A percentile compares a stretch with the other conserved stretches of the same genome.
Conservation (phyloP, 2,113 vertebrate genomes). For the Sebastes schlegelii region DNA sequence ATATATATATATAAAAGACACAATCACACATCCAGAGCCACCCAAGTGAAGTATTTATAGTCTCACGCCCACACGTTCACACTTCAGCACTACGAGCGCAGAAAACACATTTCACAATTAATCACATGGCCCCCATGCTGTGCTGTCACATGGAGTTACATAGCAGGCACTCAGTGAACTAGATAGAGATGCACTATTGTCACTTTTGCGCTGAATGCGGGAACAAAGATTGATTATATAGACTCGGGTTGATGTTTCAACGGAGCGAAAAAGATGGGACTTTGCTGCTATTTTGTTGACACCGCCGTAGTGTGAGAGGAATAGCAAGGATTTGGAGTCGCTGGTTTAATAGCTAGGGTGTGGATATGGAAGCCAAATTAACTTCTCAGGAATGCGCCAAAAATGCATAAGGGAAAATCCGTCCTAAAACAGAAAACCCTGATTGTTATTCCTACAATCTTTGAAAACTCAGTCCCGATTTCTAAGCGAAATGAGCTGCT, state of each 20-base stretch:
- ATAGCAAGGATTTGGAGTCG: slow-evolving; percentile 42
- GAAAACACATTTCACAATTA: slow-evolving; percentile 75
- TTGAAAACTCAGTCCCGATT: slow-evolving; percentile 28
- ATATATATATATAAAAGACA: slow-evolving; percentile 17
- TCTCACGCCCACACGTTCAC: slow-evolving; percentile 72
- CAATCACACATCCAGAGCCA: slow-evolving; percentile 65
- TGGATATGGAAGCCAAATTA: slow-evolving; percentile 62
- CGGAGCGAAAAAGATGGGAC: slow-evolving; percentile 5
- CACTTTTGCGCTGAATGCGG: slow-evolving; percentile 39
- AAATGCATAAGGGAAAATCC: slow-evolving; percentile 66
- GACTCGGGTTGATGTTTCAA: slow-evolving; percentile 6
- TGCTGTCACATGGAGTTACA: slow-evolving; percentile 74
- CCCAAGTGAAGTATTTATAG: slow-evolving; percentile 75
- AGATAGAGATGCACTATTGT: slow-evolving; percentile 63
- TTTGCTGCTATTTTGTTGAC: slow-evolving; percentile 43
- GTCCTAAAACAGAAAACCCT: slow-evolving; percentile 53
- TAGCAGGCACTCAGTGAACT: slow-evolving; percentile 62
- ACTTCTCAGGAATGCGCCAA: slow-evolving; percentile 64
- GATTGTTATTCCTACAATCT: slow-evolving; percentile 46
- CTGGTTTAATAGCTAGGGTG: slow-evolving; percentile 70
- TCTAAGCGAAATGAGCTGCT: slow-evolving; percentile 22
- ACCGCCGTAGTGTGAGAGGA: slow-evolving; percentile 6
- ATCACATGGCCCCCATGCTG: slow-evolving; percentile 65
- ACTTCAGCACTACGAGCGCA: slow-evolving; percentile 66
- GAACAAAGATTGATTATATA: slow-evolving; percentile 36